phyloP scores from a whole-genome alignment of 2,113 vertebrate genomes.

The Addax nasomaculatus region DNA sequence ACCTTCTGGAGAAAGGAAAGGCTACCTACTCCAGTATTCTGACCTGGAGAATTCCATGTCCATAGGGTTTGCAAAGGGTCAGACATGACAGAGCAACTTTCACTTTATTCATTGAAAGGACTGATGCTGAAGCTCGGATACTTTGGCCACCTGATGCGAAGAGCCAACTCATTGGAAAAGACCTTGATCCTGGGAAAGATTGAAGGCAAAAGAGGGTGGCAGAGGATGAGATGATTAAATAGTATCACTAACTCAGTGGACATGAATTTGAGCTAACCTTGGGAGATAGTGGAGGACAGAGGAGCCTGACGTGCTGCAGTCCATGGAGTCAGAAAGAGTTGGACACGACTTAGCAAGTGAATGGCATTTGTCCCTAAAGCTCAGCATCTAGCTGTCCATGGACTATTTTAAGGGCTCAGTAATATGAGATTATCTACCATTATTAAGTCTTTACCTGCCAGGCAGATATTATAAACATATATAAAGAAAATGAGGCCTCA shows the following conservation, averaged over 20 bases:
- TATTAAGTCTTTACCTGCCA: not conserved
- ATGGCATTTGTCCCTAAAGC: not conserved
- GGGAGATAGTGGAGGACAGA: not conserved
- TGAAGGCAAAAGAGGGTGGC: not conserved
- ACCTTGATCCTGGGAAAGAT: not conserved
- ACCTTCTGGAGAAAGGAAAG: not conserved
- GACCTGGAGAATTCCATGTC: not conserved
- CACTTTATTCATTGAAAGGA: not conserved
- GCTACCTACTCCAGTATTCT: not conserved
- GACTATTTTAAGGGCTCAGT: not conserved
- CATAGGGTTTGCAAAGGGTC: not conserved
- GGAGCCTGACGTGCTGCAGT: not conserved
- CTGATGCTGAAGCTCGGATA: not conserved
- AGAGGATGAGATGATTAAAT: not conserved
- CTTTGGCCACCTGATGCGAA: not conserved
- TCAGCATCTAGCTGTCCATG: not conserved
- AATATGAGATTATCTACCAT: not conserved
- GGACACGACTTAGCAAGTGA: not conserved
- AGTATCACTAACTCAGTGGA: not conserved
- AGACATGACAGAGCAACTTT: not conserved
- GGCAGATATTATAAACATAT: not conserved
- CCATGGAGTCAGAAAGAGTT: not conserved
- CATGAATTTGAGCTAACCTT: not conserved
- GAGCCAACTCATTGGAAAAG: not conserved
- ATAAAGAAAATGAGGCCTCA: not conserved